These are phyloP conservation scores for Phoebastria nigripes DNA, from an alignment of 2,797 vertebrate genomes.

Conservation along the genomic window DNA sequence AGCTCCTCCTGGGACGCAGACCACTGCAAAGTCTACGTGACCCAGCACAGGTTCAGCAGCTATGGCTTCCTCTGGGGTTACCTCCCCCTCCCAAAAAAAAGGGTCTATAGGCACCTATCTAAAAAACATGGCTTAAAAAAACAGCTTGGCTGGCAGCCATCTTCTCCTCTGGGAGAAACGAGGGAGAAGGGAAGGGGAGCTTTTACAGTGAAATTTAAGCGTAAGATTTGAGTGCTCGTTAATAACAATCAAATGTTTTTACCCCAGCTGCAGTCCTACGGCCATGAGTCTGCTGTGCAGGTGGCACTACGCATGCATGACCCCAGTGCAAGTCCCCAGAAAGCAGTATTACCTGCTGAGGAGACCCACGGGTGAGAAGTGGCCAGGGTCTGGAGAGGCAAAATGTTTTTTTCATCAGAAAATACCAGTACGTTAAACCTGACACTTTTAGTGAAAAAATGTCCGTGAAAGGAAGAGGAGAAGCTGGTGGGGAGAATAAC, in stretches of 20 bases:
- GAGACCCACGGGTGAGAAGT: neutral
- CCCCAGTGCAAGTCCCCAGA: neutral
- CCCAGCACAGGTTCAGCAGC: neutral
- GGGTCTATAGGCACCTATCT: neutral
- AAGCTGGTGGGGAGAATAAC: neutral
- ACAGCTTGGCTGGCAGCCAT: neutral
- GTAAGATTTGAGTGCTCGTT: neutral
- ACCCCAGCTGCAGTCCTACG: fast-evolving
- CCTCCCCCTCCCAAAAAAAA: neutral
- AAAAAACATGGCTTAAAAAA: neutral
- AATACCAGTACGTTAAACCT: neutral
- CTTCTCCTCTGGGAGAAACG: neutral
- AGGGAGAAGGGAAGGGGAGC: neutral
- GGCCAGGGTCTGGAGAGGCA: neutral
- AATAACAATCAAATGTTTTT: neutral
- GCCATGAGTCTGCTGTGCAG: neutral
- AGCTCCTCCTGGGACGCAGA: neutral
- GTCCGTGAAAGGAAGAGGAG: neutral
- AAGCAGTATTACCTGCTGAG: neutral
- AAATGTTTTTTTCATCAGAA: neutral
- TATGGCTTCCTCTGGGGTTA: neutral
- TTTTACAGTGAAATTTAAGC: neutral
- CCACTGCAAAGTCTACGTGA: neutral
- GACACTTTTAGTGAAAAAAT: neutral
- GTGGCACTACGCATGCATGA: neutral